Conservation (phyloP, 2,888 invertebrate species). For the Dryadula phaetusa region DNA sequence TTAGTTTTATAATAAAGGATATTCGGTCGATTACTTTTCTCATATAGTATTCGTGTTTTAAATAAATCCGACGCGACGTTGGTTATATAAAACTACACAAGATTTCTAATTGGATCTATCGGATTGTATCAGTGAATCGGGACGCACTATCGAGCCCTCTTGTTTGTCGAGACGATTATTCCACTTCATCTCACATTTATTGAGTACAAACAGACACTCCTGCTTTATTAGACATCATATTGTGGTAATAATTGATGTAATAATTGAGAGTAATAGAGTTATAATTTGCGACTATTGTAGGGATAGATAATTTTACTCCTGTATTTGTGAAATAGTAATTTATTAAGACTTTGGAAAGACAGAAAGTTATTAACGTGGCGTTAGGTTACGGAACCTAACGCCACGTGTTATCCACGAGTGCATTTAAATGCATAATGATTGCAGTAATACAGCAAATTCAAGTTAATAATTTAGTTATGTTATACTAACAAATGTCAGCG, state of each 20-base stretch:
- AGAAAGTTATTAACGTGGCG: not conserved
- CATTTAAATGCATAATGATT: not conserved
- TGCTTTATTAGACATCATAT: constrained; percentile 37
- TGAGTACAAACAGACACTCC: constrained; percentile 58
- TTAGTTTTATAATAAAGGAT: not conserved
- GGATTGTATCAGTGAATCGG: constrained; percentile 60
- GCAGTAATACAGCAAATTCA: not conserved
- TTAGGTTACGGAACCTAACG: not conserved
- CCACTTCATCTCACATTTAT: constrained; percentile 79
- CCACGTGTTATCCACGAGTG: not conserved
- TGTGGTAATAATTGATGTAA: constrained; percentile 26
- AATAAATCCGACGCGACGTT: not conserved
- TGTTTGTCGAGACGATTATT: constrained; percentile 83
- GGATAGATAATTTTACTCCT: not conserved
- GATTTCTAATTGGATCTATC: constrained; percentile 50
- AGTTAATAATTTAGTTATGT: not conserved
- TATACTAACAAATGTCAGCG: constrained; percentile 9
- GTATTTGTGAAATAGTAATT: not conserved
- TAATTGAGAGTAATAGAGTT: not conserved
- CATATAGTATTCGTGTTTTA: not conserved
- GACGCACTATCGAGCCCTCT: constrained; percentile 66
- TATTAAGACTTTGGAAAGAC: no score
- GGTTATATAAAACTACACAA: constrained; percentile 21
- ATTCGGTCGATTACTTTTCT: not conserved
- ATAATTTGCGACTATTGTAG: not conserved